Evolutionary conservation across 2,113 vertebrate genomes (phyloP).

Genomic region (Athene noctua): DNA sequence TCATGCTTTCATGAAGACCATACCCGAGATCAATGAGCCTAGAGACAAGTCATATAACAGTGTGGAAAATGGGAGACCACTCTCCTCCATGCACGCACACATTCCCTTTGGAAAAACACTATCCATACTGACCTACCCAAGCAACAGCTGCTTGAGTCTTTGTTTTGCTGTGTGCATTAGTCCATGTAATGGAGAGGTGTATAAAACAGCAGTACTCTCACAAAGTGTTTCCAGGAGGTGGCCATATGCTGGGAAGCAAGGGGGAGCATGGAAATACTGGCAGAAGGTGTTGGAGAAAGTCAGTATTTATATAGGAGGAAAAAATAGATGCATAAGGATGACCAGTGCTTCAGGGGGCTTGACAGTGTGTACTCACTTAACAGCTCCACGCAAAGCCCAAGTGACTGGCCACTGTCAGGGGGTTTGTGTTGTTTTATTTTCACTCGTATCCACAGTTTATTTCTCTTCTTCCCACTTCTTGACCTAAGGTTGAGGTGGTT

Average conservation of each 20-base stretch:
- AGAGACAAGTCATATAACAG: not conserved
- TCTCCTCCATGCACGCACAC: not conserved
- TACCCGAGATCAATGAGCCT: not conserved
- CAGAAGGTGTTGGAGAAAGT: not conserved
- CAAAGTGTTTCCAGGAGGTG: not conserved
- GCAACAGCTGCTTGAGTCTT: rapidly evolving
- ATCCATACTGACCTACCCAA: not conserved
- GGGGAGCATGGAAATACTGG: not conserved
- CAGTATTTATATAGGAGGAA: not conserved
- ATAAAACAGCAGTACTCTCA: not conserved
- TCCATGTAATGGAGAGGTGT: not conserved
- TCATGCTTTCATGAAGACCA: not conserved
- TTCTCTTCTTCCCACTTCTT: slow-evolving; percentile 44
- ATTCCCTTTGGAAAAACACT: not conserved
- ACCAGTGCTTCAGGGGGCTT: not conserved
- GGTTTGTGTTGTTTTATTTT: not conserved
- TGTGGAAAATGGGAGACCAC: not conserved
- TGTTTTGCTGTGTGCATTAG: not conserved
- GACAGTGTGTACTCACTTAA: not conserved
- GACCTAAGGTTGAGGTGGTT: not conserved
- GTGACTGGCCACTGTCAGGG: not conserved
- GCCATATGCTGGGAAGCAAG: not conserved
- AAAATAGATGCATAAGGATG: not conserved
- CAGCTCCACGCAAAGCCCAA: not conserved
- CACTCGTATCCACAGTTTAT: slow-evolving; percentile 28